Evolutionary conservation across 2,797 vertebrate genomes (phyloP).

Genomic region (Fistularia tabacaria): DNA sequence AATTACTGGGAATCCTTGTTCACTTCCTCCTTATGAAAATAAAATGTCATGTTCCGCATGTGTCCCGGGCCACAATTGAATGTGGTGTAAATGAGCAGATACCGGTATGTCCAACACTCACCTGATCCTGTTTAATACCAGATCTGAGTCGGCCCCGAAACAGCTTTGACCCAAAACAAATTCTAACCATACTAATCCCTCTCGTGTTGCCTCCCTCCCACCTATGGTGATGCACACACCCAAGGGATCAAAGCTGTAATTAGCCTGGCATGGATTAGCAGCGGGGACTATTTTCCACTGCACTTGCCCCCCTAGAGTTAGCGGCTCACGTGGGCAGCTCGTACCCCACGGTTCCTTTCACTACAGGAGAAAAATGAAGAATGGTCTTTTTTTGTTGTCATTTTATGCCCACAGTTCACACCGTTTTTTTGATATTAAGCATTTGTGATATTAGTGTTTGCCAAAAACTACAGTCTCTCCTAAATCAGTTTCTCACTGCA

Average conservation of each 20-base stretch:
- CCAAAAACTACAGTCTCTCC: not conserved
- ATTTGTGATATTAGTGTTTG: not conserved
- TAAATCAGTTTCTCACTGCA: not conserved
- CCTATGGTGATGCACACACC: conserved; percentile 48
- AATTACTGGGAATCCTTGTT: too few relatives aligned
- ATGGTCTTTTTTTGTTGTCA: conserved; percentile 7
- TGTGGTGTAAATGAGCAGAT: too few relatives aligned
- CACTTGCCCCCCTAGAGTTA: conserved; percentile 44
- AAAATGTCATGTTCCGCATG: too few relatives aligned
- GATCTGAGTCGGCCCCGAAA: too few relatives aligned
- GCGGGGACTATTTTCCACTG: conserved; percentile 66
- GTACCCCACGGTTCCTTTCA: conserved; percentile 3
- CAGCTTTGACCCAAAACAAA: conserved; percentile 17
- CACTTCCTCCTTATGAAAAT: too few relatives aligned
- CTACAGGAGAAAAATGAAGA: conserved; percentile 11
- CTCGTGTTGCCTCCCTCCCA: conserved; percentile 39
- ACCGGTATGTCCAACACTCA: too few relatives aligned
- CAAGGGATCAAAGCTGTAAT: conserved; percentile 72
- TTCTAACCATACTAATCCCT: conserved; percentile 13
- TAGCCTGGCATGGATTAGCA: conserved; percentile 73
- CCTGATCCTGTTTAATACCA: too few relatives aligned
- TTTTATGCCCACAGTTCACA: not conserved
- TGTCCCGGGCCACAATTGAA: too few relatives aligned
- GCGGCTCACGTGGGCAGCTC: conserved; percentile 44
- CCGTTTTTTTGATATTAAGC: conserved; percentile 6